Base-by-base conservation (phyloP, 1,140 invertebrate species). In the Lepidurus apus region DNA sequence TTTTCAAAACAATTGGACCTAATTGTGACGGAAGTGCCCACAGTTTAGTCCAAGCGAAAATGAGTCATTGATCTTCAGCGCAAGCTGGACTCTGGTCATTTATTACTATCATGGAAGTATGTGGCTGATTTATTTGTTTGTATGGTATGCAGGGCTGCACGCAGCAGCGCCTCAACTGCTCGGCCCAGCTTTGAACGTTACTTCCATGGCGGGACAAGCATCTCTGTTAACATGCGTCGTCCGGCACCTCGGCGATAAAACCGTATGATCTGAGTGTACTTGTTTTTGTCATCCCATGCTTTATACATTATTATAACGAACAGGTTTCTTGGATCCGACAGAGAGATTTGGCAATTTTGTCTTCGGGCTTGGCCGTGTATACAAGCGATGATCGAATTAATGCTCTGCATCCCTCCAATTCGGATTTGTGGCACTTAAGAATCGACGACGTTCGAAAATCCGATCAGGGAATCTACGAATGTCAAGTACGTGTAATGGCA, bases 291-390 rank as follows among this genome's bases (percentile, higher is more conserved):
- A 74, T 76, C 17, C 42, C 42, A 24, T n/a, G 1, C 3, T 24
- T 77, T 8, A 21, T n/a, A 74, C 4, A 65, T 13, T 74, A 11
- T n/a, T 26, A 34, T 34, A 65, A 13, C 43, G 10, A 75, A 7
- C 44, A 79, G 78, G 78, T 79, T 1, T 79, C 78, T 11, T 79
- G 78, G 78, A 79, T 79, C 26, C 42, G 78, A 8, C 78, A 79
- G 17, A 34, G 53, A 79, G 78, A 79, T 45, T 74, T 79, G 34
- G 78, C 73, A 26, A 79, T 79, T 45, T 74, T 79, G 13, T 47
- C 45, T 42, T 79, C 78, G 43, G 78, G 78, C 8, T 21, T 47
- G 42, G 73, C 74, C 11, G 78, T 79, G 1, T 79, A 79, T 74
- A 79, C 78, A 26, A 79, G 78, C 74, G 78, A 79, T 45, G 44